Evolutionary conservation across 1,140 invertebrate species (phyloP).

Genomic region (Eriocheir sinensis): DNA sequence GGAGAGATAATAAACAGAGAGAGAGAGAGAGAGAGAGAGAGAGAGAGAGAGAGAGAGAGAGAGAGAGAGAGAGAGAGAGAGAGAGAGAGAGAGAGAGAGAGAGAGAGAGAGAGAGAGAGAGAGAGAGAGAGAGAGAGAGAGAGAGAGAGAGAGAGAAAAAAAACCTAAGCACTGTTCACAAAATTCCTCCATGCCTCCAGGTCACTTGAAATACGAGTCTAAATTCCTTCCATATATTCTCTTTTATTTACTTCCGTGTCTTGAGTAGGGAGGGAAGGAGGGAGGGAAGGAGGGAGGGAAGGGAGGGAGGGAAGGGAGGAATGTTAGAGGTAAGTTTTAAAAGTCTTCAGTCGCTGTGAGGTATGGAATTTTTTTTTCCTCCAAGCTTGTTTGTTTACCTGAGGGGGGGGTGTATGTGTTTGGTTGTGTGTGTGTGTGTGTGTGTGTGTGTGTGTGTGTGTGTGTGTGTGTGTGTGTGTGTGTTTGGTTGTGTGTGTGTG

Average conservation of each 20-base stretch:
- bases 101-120: too few species aligned
- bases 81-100: too few species aligned
- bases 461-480: too few species aligned
- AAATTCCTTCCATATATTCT: background rate
- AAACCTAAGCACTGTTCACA: background rate
- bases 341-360: background rate
- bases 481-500: too few species aligned
- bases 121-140: background rate
- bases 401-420: too few species aligned
- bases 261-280: background rate
- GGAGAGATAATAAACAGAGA: too few species aligned
- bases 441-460: too few species aligned
- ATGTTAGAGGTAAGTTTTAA: background rate
- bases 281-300: background rate
- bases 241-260: slow-evolving; percentile 15
- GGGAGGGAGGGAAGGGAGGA: background rate
- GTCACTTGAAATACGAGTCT: background rate
- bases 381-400: background rate
- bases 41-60: too few species aligned
- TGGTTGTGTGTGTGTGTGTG: too few species aligned
- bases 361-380: background rate
- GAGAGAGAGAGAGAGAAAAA: background rate
- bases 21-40: too few species aligned
- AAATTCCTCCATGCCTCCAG: background rate
- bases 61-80: too few species aligned